A percentile compares a stretch with the other conserved stretches of the same genome.
Evolutionary conservation across 2,797 vertebrate species (phyloP).

Genomic region (Amazona finschi): DNA sequence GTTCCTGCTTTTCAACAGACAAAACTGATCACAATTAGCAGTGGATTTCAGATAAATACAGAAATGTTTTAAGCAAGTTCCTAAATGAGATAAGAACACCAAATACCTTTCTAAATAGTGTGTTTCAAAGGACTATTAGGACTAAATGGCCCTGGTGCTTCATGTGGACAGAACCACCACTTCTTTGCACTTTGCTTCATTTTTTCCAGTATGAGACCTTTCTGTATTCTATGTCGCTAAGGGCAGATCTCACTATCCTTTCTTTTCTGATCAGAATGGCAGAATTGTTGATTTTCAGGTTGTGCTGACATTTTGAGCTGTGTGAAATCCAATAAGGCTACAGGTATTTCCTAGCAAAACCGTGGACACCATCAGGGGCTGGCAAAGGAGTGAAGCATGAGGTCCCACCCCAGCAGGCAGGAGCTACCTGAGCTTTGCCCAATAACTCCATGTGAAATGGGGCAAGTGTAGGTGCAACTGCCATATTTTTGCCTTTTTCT

Average conservation of each 20-base stretch:
- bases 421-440: background rate
- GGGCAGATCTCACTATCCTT: background rate
- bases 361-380: background rate
- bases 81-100: background rate
- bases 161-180: background rate
- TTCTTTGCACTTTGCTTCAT: background rate
- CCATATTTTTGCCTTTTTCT: background rate
- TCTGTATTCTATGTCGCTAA: background rate
- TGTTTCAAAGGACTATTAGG: background rate
- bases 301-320: background rate
- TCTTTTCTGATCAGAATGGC: background rate
- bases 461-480: background rate
- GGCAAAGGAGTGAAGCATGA: background rate
- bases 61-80: background rate
- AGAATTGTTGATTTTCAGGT: background rate
- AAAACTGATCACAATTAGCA: background rate
- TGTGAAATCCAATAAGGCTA: background rate
- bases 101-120: background rate
- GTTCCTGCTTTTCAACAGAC: background rate
- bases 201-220: background rate
- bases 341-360: background rate
- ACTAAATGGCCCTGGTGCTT: background rate
- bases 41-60: background rate
- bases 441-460: background rate
- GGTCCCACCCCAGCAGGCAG: background rate